Conservation (phyloP, 1,140 invertebrate species). For the Galleria mellonella region DNA sequence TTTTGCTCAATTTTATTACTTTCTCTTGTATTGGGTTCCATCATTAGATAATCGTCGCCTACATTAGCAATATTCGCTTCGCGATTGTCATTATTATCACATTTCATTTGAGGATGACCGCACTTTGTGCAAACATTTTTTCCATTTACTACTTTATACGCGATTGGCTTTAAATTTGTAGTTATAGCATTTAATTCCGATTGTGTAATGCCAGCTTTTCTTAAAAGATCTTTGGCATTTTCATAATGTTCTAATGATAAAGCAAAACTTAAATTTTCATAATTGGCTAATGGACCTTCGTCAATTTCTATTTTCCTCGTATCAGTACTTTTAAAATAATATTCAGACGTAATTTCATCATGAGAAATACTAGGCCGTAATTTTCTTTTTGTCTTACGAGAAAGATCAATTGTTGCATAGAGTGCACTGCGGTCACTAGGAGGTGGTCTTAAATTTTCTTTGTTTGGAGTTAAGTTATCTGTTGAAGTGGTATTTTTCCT, state of each 20-base stretch:
- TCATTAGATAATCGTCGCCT: constrained; percentile 79
- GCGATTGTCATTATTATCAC: constrained; percentile 1
- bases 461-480: constrained; percentile 74
- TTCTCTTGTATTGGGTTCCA: constrained; percentile 76
- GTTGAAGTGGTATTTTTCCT: constrained; percentile 35
- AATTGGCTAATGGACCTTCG: constrained; percentile 73
- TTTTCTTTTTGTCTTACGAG: constrained; percentile 76
- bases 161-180: constrained; percentile 51
- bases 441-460: constrained; percentile 63
- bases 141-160: constrained; percentile 21
- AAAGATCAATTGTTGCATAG: constrained; percentile 83
- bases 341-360: constrained; percentile 7
- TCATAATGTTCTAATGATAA: constrained; percentile 85
- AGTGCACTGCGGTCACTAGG: constrained; percentile 65
- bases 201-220: constrained; percentile 75
- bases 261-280: constrained; percentile 86
- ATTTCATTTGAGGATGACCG: constrained; percentile 75
- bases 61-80: background rate
- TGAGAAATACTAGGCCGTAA: constrained; percentile 9
- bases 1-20: constrained; percentile 28
- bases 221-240: constrained; percentile 82
- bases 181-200: constrained; percentile 73
- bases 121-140: constrained; percentile 77
- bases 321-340: constrained; percentile 12
- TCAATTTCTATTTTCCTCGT: constrained; percentile 27